Evolutionary conservation across 1,140 invertebrate species (phyloP), one percentile per base, ranked within the genome.

Genomic region (Latrodectus geometricus): DNA sequence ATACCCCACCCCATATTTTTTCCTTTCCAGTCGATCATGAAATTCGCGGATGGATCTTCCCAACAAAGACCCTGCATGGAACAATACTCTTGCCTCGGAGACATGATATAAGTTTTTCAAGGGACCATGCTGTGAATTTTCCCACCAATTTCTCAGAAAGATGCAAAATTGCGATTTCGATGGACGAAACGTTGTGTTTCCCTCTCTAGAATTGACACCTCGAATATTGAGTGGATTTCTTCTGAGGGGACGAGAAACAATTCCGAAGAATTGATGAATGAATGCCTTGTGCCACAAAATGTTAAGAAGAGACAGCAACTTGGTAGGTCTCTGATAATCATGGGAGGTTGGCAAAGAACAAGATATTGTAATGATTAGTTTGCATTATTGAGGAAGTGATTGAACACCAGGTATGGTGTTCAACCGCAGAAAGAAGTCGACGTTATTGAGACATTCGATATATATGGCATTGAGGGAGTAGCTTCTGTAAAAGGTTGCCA

Each of bases 1-100:
- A 12, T 52, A 9, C 56, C 76, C 76, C 23, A 14, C 75, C 14
- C 21, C 77, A 61, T 14, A 35, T 35, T 35, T 35, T 35, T 61
- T 61, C 17, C 54, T 8, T 14, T 61, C 54, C 17, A 61, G 54
- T 61, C 11, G 17, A 17, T 17, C 35, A 35, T 35, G 35, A 77
- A 49, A 15, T 65, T 77, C 35, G 35, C 77, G 77, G 65, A 56
- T 79, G 66, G 56, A 79, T 79, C 49, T 61, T 61, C 61, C 66
- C 68, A 79, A 79, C 77, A 79, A 79, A 68, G 50, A 79, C 77
- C 23, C 77, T 35, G 20, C 77, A 79, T 79, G 77, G 77, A 79
- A 79, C 77, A 79, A 79, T 79, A 79, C 61, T 61, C 54, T 77
- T 79, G 77, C 77, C 76, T 76, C 50, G 11, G 15, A 76, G 74